Conservation (phyloP, 2,888 invertebrate species). For the Diadegma fenestrale region DNA sequence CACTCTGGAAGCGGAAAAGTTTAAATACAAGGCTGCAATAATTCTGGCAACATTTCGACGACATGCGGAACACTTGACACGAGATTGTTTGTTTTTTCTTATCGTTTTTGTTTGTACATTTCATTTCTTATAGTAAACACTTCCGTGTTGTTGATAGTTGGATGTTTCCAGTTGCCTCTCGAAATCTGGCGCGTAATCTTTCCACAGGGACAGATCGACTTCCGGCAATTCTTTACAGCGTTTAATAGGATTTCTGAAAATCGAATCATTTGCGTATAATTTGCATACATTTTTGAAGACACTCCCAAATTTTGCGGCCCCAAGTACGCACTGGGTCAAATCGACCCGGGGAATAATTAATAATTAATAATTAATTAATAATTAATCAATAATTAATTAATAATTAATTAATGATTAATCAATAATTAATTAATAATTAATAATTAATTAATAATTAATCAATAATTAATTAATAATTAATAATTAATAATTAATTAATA, state of each 20-base stretch:
- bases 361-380: not conserved
- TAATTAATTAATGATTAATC: not conserved
- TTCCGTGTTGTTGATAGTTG: constrained; percentile 52
- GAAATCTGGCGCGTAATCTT: constrained; percentile 78
- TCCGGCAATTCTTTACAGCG: constrained; percentile 88
- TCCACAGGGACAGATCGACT: constrained; percentile 89
- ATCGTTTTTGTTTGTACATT: not conserved
- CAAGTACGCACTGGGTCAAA: not conserved
- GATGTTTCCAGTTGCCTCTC: constrained; percentile 41
- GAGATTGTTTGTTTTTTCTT: constrained; percentile 4
- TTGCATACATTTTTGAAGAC: not conserved
- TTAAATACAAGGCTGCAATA: constrained; percentile 1
- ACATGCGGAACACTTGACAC: constrained; percentile 3
- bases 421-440: not conserved
- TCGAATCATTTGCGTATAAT: constrained; percentile 14
- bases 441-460: not conserved
- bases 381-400: not conserved
- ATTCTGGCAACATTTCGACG: constrained; percentile 51
- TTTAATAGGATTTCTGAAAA: constrained; percentile 88
- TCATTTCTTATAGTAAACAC: constrained; percentile 66
- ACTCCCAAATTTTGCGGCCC: not conserved
- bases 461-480: not conserved
- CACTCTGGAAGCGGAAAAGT: constrained; percentile 34
- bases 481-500: no score
- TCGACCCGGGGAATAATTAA: not conserved